phyloP scores from a whole-genome alignment of 2,797 vertebrate genomes.

The Crenuchus spilurus region DNA sequence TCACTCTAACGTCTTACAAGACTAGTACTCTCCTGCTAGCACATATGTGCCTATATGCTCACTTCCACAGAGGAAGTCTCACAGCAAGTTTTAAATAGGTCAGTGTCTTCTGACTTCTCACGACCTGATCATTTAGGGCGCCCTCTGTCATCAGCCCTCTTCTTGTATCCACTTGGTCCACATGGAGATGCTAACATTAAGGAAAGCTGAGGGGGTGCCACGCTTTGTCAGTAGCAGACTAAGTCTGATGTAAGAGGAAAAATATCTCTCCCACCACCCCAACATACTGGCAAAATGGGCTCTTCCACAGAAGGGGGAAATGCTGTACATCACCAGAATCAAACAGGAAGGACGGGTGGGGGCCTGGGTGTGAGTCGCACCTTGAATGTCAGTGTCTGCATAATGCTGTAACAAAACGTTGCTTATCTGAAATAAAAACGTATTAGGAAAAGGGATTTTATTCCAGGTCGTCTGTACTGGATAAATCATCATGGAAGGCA shows the following conservation, averaged over 20 bases:
- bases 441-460: too few relatives aligned
- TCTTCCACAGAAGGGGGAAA: slow-evolving; percentile 42
- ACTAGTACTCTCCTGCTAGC: slow-evolving; percentile 7
- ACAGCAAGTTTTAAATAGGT: slow-evolving; percentile 37
- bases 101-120: slow-evolving; percentile 18
- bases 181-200: background rate
- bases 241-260: slow-evolving; percentile 31
- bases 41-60: slow-evolving; percentile 25
- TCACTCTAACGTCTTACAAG: slow-evolving; percentile 10
- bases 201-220: too few relatives aligned
- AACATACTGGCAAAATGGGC: slow-evolving; percentile 18
- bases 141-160: background rate
- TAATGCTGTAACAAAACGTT: too few relatives aligned
- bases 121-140: slow-evolving; percentile 7
- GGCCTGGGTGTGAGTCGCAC: slow-evolving; percentile 13
- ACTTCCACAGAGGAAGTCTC: slow-evolving; percentile 42
- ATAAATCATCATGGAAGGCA: too few relatives aligned
- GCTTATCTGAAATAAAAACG: too few relatives aligned
- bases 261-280: slow-evolving; percentile 11
- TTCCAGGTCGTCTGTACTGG: too few relatives aligned
- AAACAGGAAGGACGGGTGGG: slow-evolving; percentile 31
- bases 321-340: slow-evolving; percentile 21
- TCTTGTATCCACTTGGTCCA: background rate
- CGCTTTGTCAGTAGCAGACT: too few relatives aligned
- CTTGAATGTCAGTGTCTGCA: too few relatives aligned